These are phyloP conservation scores for Lordiphosa mommai DNA, from an alignment of 1,140 invertebrate genomes.

Conservation along the genomic window DNA sequence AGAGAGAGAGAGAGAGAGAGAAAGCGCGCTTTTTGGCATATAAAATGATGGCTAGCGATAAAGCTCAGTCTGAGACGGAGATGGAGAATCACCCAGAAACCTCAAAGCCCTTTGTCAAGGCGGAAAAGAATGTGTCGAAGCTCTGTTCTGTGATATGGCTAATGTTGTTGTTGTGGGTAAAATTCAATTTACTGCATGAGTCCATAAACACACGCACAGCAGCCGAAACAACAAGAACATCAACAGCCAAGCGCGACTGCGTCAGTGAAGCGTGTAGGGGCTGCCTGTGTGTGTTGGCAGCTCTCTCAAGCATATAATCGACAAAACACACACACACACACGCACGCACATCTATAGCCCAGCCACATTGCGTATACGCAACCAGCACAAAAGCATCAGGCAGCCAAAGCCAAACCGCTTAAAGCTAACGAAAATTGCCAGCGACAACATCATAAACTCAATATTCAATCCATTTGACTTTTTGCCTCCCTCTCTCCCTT, in stretches of 20 bases:
- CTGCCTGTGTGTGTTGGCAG: slow-evolving; percentile 60
- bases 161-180: slow-evolving; percentile 72
- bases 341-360: neutral
- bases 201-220: slow-evolving; percentile 51
- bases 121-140: slow-evolving; percentile 19
- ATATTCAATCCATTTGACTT: slow-evolving; percentile 78
- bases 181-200: slow-evolving; percentile 75
- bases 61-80: no score
- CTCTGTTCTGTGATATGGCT: slow-evolving; percentile 52
- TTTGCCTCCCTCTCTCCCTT: slow-evolving; percentile 34
- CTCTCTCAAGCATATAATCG: slow-evolving; percentile 72
- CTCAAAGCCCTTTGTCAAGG: neutral
- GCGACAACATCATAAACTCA: slow-evolving; percentile 77
- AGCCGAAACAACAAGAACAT: slow-evolving; percentile 11
- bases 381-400: slow-evolving; percentile 39
- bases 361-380: slow-evolving; percentile 44
- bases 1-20: no score
- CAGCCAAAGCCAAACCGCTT: slow-evolving; percentile 60
- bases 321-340: slow-evolving; percentile 40
- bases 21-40: slow-evolving; percentile 29
- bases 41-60: slow-evolving; percentile 43
- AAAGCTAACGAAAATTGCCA: slow-evolving; percentile 75
- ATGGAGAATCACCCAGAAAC: no score
- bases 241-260: slow-evolving; percentile 34
- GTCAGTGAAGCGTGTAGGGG: slow-evolving; percentile 35